Evolutionary conservation across 2,888 invertebrate genomes (phyloP).

Genomic region (Drosophila robusta): DNA sequence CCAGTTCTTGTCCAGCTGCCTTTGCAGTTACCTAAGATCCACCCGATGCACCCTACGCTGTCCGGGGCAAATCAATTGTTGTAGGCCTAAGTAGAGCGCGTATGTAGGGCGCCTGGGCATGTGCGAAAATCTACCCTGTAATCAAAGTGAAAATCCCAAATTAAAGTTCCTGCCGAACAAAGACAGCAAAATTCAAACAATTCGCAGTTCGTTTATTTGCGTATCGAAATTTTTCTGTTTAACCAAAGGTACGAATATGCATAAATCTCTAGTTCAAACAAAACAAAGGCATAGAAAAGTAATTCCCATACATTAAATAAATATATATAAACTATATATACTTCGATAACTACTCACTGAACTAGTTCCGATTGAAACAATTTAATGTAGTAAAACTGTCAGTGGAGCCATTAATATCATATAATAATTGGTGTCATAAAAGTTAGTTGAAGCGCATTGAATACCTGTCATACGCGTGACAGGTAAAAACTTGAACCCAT

Average conservation of each 20-base stretch:
- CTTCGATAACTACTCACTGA: not conserved
- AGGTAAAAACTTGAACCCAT: slow-evolving; percentile 33
- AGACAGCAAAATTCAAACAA: slow-evolving; percentile 53
- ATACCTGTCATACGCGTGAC: slow-evolving; percentile 67
- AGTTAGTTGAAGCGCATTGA: slow-evolving; percentile 73
- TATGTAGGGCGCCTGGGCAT: slow-evolving; percentile 44
- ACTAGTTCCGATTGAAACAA: slow-evolving; percentile 4
- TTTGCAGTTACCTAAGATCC: slow-evolving; percentile 41
- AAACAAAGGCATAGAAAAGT: slow-evolving; percentile 20
- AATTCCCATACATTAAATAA: not conserved
- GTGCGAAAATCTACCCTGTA: slow-evolving; percentile 78
- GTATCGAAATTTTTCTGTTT: slow-evolving; percentile 69
- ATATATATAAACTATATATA: not conserved
- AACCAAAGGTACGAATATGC: slow-evolving; percentile 32
- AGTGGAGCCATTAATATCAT: slow-evolving; percentile 18
- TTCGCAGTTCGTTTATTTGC: slow-evolving; percentile 63
- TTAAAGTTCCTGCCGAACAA: slow-evolving; percentile 47
- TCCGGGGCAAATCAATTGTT: slow-evolving; percentile 48
- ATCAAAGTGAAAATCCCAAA: slow-evolving; percentile 57
- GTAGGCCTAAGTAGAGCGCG: slow-evolving; percentile 51
- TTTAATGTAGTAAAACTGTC: slow-evolving; percentile 31
- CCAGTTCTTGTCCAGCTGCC: slow-evolving; percentile 59
- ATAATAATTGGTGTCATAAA: slow-evolving; percentile 75
- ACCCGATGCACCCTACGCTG: slow-evolving; percentile 32
- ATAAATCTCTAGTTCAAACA: slow-evolving; percentile 55